Percentiles rank a stretch among this genome's conserved stretches.
Evolutionary conservation across 2,888 invertebrate genomes (phyloP).

Genomic region (Bibio marci): DNA sequence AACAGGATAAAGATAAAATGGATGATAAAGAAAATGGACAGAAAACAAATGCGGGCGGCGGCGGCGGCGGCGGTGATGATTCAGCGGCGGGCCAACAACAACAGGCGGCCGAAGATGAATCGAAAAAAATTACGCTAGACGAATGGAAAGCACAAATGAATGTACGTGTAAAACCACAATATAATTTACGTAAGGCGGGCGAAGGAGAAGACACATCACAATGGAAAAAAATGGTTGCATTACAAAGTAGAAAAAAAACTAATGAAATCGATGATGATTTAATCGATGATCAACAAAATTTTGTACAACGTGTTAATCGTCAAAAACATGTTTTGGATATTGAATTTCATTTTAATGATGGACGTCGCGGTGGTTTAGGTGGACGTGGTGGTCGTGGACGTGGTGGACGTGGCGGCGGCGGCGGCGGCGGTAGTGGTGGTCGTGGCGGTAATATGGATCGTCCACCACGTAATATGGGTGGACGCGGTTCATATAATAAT

Average conservation of each 20-base stretch:
- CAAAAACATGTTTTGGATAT: slow-evolving; percentile 75
- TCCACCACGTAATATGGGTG: too few species aligned
- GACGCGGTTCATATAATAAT: too few species aligned
- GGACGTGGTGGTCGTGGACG: slow-evolving; percentile 42
- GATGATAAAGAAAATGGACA: slow-evolving; percentile 24
- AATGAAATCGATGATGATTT: slow-evolving; percentile 39
- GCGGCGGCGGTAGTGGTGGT: slow-evolving; percentile 22
- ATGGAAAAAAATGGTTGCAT: slow-evolving; percentile 81
- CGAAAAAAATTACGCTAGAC: slow-evolving; percentile 78
- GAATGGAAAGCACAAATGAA: slow-evolving; percentile 84
- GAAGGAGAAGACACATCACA: slow-evolving; percentile 83
- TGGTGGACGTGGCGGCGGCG: slow-evolving; percentile 35
- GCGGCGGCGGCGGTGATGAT: slow-evolving; percentile 20
- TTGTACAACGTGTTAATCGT: slow-evolving; percentile 71
- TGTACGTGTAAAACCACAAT: slow-evolving; percentile 67
- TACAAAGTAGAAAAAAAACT: slow-evolving; percentile 60
- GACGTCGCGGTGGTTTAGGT: slow-evolving; percentile 50
- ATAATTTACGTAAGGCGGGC: slow-evolving; percentile 82
- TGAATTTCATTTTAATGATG: slow-evolving; percentile 74
- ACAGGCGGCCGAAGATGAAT: slow-evolving; percentile 48
- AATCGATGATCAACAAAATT: slow-evolving; percentile 57
- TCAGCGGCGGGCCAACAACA: slow-evolving; percentile 21
- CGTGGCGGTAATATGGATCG: too few species aligned
- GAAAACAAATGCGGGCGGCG: slow-evolving; percentile 28
- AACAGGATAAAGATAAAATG: slow-evolving; percentile 23